A percentile compares a stretch with the other conserved stretches of the same genome.
These are phyloP conservation scores for Rhinophrynus dorsalis DNA, from an alignment of 2,797 vertebrate genomes.

Conservation along the genomic window DNA sequence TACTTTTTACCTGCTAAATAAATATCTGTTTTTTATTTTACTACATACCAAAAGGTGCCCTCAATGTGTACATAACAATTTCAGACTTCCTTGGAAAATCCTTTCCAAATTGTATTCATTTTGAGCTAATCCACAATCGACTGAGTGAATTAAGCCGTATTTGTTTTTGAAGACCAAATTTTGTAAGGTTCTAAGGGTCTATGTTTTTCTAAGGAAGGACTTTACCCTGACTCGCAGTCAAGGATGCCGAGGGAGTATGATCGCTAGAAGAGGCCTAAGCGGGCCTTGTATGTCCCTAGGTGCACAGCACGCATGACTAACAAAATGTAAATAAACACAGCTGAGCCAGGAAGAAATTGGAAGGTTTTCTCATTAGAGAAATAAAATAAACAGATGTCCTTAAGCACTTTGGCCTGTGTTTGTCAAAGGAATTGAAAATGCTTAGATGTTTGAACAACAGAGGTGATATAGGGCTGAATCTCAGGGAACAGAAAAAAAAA, in stretches of 20 bases:
- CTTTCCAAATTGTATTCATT: conserved; percentile 78
- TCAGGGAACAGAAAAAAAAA: conserved; percentile 46
- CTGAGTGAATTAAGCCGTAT: conserved; percentile 74
- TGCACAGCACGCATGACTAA: conserved; percentile 68
- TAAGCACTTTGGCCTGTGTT: conserved; percentile 78
- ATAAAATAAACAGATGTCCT: conserved; percentile 81
- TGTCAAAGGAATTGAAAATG: conserved; percentile 70
- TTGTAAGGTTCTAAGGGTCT: conserved; percentile 71
- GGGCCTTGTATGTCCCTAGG: conserved; percentile 62
- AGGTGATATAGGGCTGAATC: conserved; percentile 61
- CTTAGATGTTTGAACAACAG: conserved; percentile 65
- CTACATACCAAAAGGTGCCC: conserved; percentile 15
- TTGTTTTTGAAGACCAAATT: conserved; percentile 75
- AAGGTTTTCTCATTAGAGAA: conserved; percentile 82
- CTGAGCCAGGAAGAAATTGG: conserved; percentile 70
- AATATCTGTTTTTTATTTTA: background rate
- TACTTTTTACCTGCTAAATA: conserved; percentile 9
- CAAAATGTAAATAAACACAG: conserved; percentile 80
- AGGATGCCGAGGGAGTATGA: conserved; percentile 53
- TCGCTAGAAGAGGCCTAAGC: conserved; percentile 55
- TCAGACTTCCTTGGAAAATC: conserved; percentile 77
- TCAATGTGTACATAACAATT: conserved; percentile 63
- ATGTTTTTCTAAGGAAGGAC: conserved; percentile 71
- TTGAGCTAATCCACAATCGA: conserved; percentile 77
- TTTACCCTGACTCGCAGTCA: conserved; percentile 58